phyloP scores from a whole-genome alignment of 2,113 vertebrate species.

The Trogon surrucura region DNA sequence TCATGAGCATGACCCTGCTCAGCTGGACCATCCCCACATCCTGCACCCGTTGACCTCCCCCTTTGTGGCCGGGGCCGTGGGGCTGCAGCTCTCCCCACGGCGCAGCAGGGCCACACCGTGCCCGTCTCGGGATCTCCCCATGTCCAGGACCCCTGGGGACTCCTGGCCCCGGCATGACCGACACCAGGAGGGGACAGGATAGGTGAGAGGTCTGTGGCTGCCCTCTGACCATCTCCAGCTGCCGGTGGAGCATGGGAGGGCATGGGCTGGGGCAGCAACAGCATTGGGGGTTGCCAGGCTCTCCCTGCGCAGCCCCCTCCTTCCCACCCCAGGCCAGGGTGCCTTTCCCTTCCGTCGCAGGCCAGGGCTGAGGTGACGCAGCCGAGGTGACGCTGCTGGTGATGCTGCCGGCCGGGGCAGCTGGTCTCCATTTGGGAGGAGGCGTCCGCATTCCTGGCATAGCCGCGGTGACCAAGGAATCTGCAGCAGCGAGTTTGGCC shows the following conservation, averaged over 20 bases:
- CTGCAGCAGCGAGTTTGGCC: not conserved
- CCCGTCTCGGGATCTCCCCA: not conserved
- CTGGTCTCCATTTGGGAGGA: slow-evolving; percentile 62
- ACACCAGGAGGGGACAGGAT: not conserved
- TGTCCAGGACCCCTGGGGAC: not conserved
- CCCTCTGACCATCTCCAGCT: accelerated
- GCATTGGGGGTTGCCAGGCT: not conserved
- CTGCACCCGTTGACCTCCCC: accelerated
- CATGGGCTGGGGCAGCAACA: not conserved
- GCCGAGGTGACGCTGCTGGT: not conserved
- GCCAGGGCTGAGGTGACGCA: not conserved
- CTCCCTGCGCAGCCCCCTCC: not conserved
- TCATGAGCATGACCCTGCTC: accelerated
- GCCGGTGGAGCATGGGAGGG: not conserved
- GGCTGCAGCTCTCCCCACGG: accelerated
- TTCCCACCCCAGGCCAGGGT: not conserved
- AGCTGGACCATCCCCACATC: accelerated
- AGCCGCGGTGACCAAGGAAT: slow-evolving; percentile 60
- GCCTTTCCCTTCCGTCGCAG: accelerated
- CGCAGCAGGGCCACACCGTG: accelerated
- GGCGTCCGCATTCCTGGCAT: slow-evolving; percentile 63
- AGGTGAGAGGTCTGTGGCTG: accelerated
- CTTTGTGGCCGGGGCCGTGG: not conserved
- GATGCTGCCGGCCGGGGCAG: slow-evolving; percentile 23
- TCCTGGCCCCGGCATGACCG: accelerated